These are phyloP conservation scores for Anarsia innoxiella DNA, from an alignment of 2,888 invertebrate species.

Conservation along the genomic window DNA sequence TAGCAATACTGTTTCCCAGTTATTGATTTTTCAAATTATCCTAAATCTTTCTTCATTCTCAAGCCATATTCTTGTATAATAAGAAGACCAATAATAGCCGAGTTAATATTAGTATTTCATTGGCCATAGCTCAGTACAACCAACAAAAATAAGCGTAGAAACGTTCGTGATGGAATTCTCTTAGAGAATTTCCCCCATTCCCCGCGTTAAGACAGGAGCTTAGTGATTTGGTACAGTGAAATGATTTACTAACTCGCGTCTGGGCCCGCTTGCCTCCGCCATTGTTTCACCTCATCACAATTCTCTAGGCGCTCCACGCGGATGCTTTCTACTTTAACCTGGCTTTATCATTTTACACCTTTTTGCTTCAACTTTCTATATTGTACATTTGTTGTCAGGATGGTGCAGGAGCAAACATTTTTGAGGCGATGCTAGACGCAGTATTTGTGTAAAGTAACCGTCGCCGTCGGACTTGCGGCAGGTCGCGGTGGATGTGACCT, in stretches of 20 bases:
- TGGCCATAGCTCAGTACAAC: background rate
- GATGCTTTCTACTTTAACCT: conserved; percentile 22
- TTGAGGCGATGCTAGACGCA: no score
- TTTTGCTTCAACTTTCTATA: no score
- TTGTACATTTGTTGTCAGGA: no score
- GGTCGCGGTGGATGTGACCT: no score
- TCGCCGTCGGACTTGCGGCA: no score
- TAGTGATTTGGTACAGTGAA: conserved; percentile 37
- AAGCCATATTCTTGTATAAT: background rate
- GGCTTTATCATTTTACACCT: background rate
- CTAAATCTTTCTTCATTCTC: no score
- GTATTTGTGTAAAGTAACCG: no score
- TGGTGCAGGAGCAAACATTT: no score
- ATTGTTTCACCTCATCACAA: conserved; percentile 51
- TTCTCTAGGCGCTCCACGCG: conserved; percentile 35
- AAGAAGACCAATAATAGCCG: background rate
- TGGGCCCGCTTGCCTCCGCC: conserved; percentile 24
- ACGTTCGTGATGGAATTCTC: conserved; percentile 1
- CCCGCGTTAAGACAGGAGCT: conserved; percentile 23
- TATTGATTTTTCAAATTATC: no score
- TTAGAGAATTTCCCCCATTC: conserved; percentile 6
- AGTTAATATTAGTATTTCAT: background rate
- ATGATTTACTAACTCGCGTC: conserved; percentile 45
- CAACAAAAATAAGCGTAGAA: background rate
- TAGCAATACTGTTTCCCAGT: no score